phyloP scores from a whole-genome alignment of 2,113 vertebrate species.

The Toxotes chatareus region DNA sequence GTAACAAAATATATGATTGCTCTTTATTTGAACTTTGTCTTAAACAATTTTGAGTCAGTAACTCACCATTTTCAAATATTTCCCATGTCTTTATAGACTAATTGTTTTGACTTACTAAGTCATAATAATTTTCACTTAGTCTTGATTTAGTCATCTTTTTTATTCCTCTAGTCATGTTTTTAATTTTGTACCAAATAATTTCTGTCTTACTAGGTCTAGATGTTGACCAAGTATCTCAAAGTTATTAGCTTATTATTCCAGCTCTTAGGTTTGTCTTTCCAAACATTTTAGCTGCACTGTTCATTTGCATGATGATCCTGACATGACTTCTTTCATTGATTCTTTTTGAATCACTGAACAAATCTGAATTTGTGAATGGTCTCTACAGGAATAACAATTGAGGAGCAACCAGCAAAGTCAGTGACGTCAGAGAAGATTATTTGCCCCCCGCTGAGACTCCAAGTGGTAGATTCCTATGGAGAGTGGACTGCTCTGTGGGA shows the following conservation, averaged over 20 bases:
- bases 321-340: background rate
- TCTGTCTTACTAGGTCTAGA: no score
- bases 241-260: background rate
- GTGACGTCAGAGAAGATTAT: background rate
- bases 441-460: slow-evolving; percentile 59
- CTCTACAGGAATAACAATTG: slow-evolving; percentile 38
- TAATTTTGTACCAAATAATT: no score
- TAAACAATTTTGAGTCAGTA: background rate
- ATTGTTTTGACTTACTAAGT: no score
- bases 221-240: background rate
- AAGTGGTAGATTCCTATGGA: slow-evolving; percentile 84
- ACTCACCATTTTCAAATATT: no score
- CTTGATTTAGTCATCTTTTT: no score
- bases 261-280: background rate
- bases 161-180: no score
- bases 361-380: background rate
- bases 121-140: no score
- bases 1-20: no score
- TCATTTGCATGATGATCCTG: background rate
- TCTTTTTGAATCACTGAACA: background rate
- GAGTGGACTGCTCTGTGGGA: slow-evolving; percentile 83
- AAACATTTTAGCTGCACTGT: background rate
- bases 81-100: no score
- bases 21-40: background rate
- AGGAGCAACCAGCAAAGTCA: slow-evolving; percentile 12